Percentiles rank a stretch among this genome's conserved stretches.
Conservation (phyloP, 2,888 invertebrate genomes). For the Plebejus melissa region DNA sequence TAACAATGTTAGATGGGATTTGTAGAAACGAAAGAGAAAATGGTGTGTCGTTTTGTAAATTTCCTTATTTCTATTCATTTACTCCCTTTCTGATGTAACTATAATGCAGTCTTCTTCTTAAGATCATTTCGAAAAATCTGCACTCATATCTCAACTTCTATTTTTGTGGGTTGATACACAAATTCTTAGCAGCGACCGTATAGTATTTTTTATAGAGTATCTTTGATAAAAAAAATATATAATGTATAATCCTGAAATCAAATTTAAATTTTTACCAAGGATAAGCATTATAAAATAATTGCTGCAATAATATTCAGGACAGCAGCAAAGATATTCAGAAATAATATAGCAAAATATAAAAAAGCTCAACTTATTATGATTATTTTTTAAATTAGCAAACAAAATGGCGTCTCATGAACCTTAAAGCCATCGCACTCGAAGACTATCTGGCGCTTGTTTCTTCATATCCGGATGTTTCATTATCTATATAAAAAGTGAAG, state of each 20-base stretch:
- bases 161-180: too few species aligned
- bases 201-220: too few species aligned
- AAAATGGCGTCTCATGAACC: constrained; percentile 11
- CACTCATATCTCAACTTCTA: too few species aligned
- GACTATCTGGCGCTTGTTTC: constrained; percentile 2
- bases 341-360: neutral
- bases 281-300: neutral
- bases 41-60: neutral
- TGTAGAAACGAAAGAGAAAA: neutral
- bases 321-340: neutral
- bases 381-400: constrained; percentile 20
- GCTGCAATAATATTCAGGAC: too few species aligned
- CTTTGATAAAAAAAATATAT: too few species aligned
- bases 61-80: neutral
- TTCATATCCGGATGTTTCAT: constrained; percentile 26
- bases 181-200: too few species aligned
- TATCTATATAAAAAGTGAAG: constrained; percentile 3
- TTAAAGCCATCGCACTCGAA: neutral
- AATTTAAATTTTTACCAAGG: neutral
- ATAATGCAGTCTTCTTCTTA: too few species aligned
- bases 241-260: too few species aligned
- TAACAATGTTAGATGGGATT: neutral
- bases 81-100: neutral
- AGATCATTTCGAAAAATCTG: too few species aligned
- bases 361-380: constrained; percentile 19